These are phyloP conservation scores for Triplophysa yarkandensis DNA, from an alignment of 2,797 vertebrate genomes.

Conservation along the genomic window DNA sequence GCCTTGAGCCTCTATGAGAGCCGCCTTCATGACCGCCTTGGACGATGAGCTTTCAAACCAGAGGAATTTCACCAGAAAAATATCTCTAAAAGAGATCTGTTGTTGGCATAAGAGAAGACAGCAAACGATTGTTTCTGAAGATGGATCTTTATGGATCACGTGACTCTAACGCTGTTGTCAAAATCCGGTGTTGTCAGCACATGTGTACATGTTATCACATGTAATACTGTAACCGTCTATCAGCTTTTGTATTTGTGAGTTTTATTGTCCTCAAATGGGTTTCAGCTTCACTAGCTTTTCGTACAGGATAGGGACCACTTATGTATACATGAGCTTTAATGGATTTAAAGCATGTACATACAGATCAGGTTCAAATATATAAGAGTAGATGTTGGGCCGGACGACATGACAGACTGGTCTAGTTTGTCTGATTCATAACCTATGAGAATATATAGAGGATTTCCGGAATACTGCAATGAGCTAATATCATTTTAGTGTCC, in stretches of 20 bases:
- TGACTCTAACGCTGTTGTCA: too few relatives aligned
- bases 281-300: background rate
- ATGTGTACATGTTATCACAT: conserved; percentile 55
- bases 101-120: conserved; percentile 50
- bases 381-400: background rate
- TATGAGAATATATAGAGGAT: background rate
- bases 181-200: background rate
- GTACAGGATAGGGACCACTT: background rate
- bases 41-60: conserved; percentile 73
- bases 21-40: conserved; percentile 80
- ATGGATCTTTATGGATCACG: conserved; percentile 10
- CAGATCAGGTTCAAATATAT: background rate
- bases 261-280: conserved; percentile 1
- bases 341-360: background rate
- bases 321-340: background rate
- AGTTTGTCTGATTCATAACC: background rate
- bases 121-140: conserved; percentile 27
- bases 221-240: background rate
- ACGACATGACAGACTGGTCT: background rate
- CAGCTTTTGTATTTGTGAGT: background rate
- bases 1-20: conserved; percentile 88
- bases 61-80: conserved; percentile 33
- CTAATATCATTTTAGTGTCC: background rate
- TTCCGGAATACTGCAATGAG: background rate
- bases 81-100: conserved; percentile 5